Conservation (phyloP, 2,888 invertebrate genomes). For the Taenaris catops region DNA sequence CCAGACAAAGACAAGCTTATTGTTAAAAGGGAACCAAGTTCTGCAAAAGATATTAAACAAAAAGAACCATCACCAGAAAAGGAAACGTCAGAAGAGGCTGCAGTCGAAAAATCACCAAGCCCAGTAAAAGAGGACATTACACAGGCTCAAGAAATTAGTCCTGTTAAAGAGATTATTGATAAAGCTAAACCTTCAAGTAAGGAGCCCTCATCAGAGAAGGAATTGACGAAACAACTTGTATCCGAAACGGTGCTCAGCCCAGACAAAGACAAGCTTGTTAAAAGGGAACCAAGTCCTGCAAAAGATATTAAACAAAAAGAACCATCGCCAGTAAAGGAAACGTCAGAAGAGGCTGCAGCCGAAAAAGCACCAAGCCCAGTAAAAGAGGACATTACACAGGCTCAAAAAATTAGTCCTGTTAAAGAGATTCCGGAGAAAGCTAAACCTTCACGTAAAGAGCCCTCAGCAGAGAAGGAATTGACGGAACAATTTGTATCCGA, state of each 20-base stretch:
- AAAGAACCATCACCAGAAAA: background rate
- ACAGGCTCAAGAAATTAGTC: background rate
- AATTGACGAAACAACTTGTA: no score
- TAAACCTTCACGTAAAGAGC: no score
- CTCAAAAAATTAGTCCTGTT: background rate
- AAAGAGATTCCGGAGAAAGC: no score
- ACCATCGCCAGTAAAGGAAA: background rate
- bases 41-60: background rate
- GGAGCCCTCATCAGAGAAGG: background rate
- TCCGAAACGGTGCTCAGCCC: constrained; percentile 1
- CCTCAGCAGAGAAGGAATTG: no score
- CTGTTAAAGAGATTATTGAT: background rate
- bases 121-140: background rate
- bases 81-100: background rate
- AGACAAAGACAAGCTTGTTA: background rate
- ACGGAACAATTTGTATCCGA: no score
- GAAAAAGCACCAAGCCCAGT: background rate
- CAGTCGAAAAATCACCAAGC: background rate
- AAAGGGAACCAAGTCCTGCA: constrained; percentile 7
- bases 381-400: background rate
- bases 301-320: background rate
- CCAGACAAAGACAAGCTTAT: constrained; percentile 1
- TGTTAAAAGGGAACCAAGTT: background rate
- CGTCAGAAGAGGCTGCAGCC: background rate
- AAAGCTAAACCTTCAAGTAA: background rate